Evolutionary conservation across 1,140 invertebrate genomes (phyloP).

Genomic region (Cryptotermes secundus): DNA sequence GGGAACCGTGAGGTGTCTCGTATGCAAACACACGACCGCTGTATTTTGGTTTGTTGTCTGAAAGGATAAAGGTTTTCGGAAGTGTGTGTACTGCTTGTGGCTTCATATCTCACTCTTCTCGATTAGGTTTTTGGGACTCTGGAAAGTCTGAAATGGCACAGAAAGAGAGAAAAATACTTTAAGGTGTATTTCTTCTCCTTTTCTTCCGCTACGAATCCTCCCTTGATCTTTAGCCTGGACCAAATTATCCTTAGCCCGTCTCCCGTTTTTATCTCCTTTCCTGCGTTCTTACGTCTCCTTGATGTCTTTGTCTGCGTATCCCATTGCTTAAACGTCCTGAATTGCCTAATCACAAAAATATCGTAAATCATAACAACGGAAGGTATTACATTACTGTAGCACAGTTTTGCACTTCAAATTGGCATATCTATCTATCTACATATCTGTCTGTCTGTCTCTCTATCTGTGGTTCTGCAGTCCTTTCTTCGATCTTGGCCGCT

Average conservation of each 20-base stretch:
- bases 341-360: background rate
- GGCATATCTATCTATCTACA: too few species aligned
- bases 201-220: background rate
- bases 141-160: background rate
- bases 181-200: background rate
- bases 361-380: background rate
- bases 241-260: background rate
- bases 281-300: background rate
- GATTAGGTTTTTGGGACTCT: background rate
- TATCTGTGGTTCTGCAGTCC: too few species aligned
- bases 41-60: background rate
- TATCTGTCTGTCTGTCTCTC: too few species aligned
- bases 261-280: background rate
- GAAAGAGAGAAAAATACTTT: background rate
- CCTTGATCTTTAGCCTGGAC: background rate
- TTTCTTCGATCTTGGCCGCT: too few species aligned
- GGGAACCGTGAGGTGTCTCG: too few species aligned
- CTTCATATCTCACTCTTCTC: background rate
- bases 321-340: background rate
- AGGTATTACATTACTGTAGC: too few species aligned
- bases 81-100: background rate
- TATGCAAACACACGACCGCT: background rate
- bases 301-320: background rate
- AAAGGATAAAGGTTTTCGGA: background rate
- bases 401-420: too few species aligned